Base-by-base conservation (phyloP, 2,888 invertebrate genomes). In the Carpatolechia fugitivella region DNA sequence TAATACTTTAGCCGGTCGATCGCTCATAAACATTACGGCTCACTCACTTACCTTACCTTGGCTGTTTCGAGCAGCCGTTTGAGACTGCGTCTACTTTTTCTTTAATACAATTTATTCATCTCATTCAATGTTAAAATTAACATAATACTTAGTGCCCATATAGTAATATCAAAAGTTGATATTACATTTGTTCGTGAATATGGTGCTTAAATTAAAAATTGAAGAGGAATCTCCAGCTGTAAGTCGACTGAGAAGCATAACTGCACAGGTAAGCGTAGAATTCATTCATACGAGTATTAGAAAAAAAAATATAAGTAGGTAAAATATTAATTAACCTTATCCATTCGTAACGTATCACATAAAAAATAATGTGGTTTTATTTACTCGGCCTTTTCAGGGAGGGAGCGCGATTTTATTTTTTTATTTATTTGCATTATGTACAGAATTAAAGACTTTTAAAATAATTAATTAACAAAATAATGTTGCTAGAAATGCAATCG, bases 121-220 rank as follows among this genome's bases (percentile, higher is more conserved):
- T n/a, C n/a, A n/a, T n/a, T n/a, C n/a, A 33, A 24, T 4, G 24
- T 24, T 24, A 6, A 6, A 33, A 10, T 33, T 33, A 33, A 10
- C n/a, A 11, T 33, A 33, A 10, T 33, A 14, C n/a, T 38, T 38
- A 13, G 14, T 14, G 13, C 8, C 6, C 14, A 38, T 38, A 11
- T 38, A n/a, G n/a, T n/a, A n/a, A n/a, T n/a, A n/a, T n/a, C n/a
- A n/a, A n/a, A n/a, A n/a, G n/a, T n/a, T n/a, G n/a, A n/a, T n/a
- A 14, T 20, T 49, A 18, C 38, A 14, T 47, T 29, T 40, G 36
- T 38, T 24, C 38, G 11, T 54, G 11, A 77, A 75, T 68, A 83
- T 86, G 85, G 81, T 86, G 66, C 66, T 75, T 20, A 80, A 77
- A 68, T 61, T 79, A 11, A 61, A 76, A 46, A 69, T 80, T 53